Evolutionary conservation across 1,140 invertebrate species (phyloP).

Genomic region (Micrasema longulum): DNA sequence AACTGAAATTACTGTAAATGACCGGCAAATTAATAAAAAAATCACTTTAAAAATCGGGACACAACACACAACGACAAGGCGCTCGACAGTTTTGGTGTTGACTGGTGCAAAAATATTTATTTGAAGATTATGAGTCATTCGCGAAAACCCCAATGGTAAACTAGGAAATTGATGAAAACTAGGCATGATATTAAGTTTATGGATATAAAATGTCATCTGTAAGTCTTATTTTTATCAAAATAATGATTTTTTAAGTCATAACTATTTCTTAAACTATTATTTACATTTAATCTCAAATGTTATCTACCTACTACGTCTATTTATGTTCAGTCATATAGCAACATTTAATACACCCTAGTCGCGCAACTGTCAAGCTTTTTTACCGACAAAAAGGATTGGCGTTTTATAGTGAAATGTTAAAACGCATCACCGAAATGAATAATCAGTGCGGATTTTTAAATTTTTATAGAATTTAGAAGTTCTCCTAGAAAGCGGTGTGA

Average conservation of each 20-base stretch:
- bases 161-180: too few species aligned
- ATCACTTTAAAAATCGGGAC: conserved; percentile 30
- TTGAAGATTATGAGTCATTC: too few species aligned
- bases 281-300: too few species aligned
- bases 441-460: conserved; percentile 25
- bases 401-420: conserved; percentile 34
- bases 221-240: not conserved
- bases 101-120: conserved; percentile 8
- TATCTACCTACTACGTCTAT: not conserved
- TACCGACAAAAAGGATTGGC: conserved; percentile 41
- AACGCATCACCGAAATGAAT: conserved; percentile 33
- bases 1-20: conserved; percentile 22
- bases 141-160: too few species aligned
- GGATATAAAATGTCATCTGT: too few species aligned
- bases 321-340: not conserved
- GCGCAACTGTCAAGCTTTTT: conserved; percentile 41
- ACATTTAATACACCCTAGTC: conserved; percentile 39
- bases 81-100: conserved; percentile 28
- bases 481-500: not conserved
- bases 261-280: too few species aligned
- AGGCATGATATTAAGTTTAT: too few species aligned
- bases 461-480: conserved; percentile 6
- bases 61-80: conserved; percentile 43
- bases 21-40: conserved; percentile 40
- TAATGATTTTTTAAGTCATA: too few species aligned